Evolutionary conservation across 2,797 vertebrate species (phyloP), one percentile per base, ranked within the genome.

Genomic region (Gallinago nigripennis): DNA sequence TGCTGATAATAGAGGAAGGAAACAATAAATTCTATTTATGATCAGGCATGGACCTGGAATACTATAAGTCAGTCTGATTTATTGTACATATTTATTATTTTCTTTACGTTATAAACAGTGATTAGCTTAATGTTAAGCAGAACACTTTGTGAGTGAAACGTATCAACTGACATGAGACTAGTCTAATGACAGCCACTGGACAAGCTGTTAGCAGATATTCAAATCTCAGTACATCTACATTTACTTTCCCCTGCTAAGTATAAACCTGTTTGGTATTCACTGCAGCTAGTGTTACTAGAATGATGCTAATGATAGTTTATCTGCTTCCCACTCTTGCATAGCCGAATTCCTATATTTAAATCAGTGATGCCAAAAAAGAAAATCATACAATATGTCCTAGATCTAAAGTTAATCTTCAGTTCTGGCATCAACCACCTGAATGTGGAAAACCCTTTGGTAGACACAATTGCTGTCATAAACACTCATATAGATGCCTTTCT

Each of bases 261-360:
- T 92, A 92, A 95, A 88, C 9, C 27, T 90, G 54, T 63, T 93
- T 79, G 92, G 66, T 60, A 96, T 94, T 95, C 92, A 66, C 28
- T 81, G 77, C 82, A 92, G 87, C 66, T 94, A 85, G 73, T 86
- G 80, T 88, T 84, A 90, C 80, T 82, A 64, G 50, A 96, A 91
- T 66, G 73, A 92, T 93, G 63, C 8, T 92, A 92, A 95, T 95
- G 90, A 95, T 81, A 88, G 80, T 73, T 90, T 86, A 82, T 94
- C 80, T 88, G 77, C 85, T 94, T 92, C 60, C 39, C 64, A 82
- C 12, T 73, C 82, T 70, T 64, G 48, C 70, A 45, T 53, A 90
- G 63, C 75, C 77, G 63, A 70, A 60, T 60, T 24, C 8, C 2
- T 86, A 37, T 79, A 66, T 88, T 94, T 88, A 77, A 84, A 86